Evolutionary conservation across 1,140 invertebrate genomes (phyloP).

Genomic region (Halesus radiatus): DNA sequence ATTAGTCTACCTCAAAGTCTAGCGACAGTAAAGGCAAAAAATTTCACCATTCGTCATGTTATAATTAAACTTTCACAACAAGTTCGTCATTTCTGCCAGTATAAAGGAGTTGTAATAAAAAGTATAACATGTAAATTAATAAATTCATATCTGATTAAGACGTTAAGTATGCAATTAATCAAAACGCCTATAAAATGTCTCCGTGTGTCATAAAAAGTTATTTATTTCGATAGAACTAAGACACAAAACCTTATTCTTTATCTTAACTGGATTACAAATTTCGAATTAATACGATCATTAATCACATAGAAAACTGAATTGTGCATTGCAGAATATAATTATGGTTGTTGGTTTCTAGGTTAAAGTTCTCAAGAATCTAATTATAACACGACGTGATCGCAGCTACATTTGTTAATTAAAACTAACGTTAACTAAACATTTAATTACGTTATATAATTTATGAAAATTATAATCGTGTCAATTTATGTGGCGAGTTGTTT

Average conservation of each 20-base stretch:
- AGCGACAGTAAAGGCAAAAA: too few species aligned
- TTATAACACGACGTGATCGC: slow-evolving; percentile 27
- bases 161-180: too few species aligned
- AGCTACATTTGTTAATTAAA: slow-evolving; percentile 33
- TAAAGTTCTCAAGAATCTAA: slow-evolving; percentile 39
- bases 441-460: slow-evolving; percentile 25
- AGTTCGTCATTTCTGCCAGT: too few species aligned
- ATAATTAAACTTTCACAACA: too few species aligned
- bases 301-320: slow-evolving; percentile 41
- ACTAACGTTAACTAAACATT: slow-evolving; percentile 11
- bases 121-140: too few species aligned
- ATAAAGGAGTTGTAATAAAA: too few species aligned
- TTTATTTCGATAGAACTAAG: slow-evolving; percentile 8
- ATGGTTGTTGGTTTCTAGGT: slow-evolving; percentile 33
- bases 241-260: slow-evolving; percentile 22
- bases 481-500: not conserved
- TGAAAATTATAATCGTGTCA: slow-evolving; percentile 25
- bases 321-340: slow-evolving; percentile 37
- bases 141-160: too few species aligned
- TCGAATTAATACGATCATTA: slow-evolving; percentile 37
- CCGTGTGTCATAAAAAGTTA: slow-evolving; percentile 4
- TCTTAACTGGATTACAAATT: slow-evolving; percentile 34
- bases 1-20: too few species aligned
- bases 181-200: too few species aligned
- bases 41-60: too few species aligned